phyloP scores from a whole-genome alignment of 2,797 vertebrate species.

The Sparus aurata region DNA sequence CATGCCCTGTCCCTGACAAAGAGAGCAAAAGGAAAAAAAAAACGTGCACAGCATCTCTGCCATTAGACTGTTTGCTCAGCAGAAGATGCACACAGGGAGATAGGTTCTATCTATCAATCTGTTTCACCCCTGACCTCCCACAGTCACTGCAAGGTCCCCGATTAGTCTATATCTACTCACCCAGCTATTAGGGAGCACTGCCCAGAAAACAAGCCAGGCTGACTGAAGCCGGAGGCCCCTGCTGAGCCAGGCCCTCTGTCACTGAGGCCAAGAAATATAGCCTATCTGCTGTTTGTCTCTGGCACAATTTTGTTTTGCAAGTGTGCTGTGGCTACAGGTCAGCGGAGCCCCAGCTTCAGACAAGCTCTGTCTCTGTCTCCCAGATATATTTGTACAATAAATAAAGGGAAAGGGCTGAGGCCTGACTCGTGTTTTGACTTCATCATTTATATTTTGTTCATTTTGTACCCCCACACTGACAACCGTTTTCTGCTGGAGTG shows the following conservation, averaged over 20 bases:
- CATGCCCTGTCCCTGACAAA: constrained; percentile 11
- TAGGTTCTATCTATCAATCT: constrained; percentile 60
- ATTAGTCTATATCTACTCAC: constrained; percentile 61
- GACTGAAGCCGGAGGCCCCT: constrained; percentile 52
- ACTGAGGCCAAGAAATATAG: constrained; percentile 64
- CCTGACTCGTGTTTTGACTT: constrained; percentile 84
- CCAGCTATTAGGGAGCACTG: constrained; percentile 49
- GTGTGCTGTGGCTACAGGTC: constrained; percentile 83
- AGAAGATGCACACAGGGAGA: constrained; percentile 44
- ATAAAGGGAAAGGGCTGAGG: constrained; percentile 77
- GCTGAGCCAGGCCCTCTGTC: constrained; percentile 65
- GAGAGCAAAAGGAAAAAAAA: background rate
- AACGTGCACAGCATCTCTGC: constrained; percentile 34
- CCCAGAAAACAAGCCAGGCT: constrained; percentile 46
- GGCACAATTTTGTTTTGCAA: constrained; percentile 81
- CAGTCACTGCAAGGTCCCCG: constrained; percentile 69
- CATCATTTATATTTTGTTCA: constrained; percentile 77
- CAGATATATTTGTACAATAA: constrained; percentile 84
- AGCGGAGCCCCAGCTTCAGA: constrained; percentile 67
- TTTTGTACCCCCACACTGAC: constrained; percentile 52
- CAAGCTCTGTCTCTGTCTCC: constrained; percentile 82
- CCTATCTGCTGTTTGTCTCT: constrained; percentile 83
- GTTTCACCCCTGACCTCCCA: constrained; percentile 70
- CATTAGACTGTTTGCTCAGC: constrained; percentile 62
- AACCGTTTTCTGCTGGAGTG: constrained; percentile 57